A percentile compares a stretch with the other conserved stretches of the same genome.
Conservation (phyloP, 2,113 vertebrate genomes). For the Stictonetta naevosa region DNA sequence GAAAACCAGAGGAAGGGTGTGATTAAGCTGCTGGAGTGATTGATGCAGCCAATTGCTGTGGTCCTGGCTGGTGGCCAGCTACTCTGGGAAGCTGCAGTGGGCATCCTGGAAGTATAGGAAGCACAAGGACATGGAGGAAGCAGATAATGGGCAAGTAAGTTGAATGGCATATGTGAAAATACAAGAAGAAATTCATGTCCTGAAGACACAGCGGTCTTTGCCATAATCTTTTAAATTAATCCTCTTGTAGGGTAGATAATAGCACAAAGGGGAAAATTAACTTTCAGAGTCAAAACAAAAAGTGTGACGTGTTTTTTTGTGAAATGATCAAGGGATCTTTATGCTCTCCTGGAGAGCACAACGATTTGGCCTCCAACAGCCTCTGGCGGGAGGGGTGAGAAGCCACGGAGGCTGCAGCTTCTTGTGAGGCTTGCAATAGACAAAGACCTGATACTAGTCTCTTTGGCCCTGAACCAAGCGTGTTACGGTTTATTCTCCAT, state of each 20-base stretch:
- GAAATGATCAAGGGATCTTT: background rate
- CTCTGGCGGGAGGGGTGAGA: background rate
- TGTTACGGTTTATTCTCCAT: background rate
- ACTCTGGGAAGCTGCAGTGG: background rate
- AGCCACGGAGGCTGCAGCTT: background rate
- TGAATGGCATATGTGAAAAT: background rate
- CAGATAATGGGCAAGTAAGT: background rate
- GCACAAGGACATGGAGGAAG: background rate
- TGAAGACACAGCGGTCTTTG: background rate
- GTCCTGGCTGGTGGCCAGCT: background rate
- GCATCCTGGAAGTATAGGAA: slow-evolving; percentile 7
- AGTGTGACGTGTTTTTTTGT: background rate
- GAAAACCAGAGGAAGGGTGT: slow-evolving; percentile 13
- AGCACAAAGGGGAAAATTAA: background rate
- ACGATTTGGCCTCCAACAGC: background rate
- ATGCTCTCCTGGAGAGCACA: background rate
- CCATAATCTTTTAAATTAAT: background rate
- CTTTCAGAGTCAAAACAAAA: background rate
- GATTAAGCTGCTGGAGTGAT: slow-evolving; percentile 35
- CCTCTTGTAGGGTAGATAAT: background rate
- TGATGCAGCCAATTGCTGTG: slow-evolving; percentile 14
- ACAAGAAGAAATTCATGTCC: background rate
- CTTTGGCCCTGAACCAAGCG: background rate
- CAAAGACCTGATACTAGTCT: background rate
- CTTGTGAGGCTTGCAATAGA: background rate